phyloP scores from a whole-genome alignment of 2,797 vertebrate genomes.

The Chelidonichthys spinosus region DNA sequence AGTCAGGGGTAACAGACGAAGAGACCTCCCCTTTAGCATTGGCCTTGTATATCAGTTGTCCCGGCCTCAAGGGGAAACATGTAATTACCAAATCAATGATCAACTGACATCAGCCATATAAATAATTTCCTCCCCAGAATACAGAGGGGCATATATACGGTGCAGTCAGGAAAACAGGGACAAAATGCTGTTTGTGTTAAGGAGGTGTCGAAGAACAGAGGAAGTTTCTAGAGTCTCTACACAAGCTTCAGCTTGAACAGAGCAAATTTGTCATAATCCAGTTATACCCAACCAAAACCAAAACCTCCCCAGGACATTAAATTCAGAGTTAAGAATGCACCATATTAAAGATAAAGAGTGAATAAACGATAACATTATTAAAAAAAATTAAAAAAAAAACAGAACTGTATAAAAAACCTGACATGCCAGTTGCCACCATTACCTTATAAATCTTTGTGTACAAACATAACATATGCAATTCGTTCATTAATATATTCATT shows the following conservation, averaged over 20 bases:
- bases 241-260: slow-evolving; percentile 36
- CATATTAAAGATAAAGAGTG: neutral
- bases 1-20: slow-evolving; percentile 72
- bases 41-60: slow-evolving; percentile 75
- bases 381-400: no score
- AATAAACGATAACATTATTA: neutral
- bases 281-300: slow-evolving; percentile 27
- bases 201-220: neutral
- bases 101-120: slow-evolving; percentile 79
- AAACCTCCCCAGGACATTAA: slow-evolving; percentile 9
- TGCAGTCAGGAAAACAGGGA: slow-evolving; percentile 27
- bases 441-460: neutral
- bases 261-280: slow-evolving; percentile 24
- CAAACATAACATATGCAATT: neutral
- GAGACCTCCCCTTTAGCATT: slow-evolving; percentile 69
- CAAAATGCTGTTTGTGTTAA: slow-evolving; percentile 44
- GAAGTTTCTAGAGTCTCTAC: slow-evolving; percentile 22
- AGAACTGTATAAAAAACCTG: no score
- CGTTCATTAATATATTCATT: neutral
- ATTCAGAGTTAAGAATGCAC: neutral
- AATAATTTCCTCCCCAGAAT: slow-evolving; percentile 71
- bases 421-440: neutral
- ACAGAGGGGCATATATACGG: slow-evolving; percentile 39
- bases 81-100: slow-evolving; percentile 83
- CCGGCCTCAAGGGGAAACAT: slow-evolving; percentile 72